These are phyloP conservation scores for Exephanes ischioxanthus DNA, from an alignment of 2,888 invertebrate genomes.

Conservation along the genomic window DNA sequence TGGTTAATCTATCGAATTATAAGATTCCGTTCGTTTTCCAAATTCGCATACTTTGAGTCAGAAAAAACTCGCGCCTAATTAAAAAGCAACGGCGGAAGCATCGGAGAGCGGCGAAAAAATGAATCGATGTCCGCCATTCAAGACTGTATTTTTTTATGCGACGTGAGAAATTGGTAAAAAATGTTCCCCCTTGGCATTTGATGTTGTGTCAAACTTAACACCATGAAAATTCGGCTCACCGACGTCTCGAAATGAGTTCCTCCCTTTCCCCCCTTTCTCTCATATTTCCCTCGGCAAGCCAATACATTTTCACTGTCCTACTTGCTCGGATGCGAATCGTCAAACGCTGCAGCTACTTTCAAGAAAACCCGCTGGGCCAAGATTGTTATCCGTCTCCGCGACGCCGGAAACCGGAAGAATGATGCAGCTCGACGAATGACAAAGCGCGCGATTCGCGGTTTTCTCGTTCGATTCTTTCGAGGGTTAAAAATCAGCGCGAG, in stretches of 20 bases:
- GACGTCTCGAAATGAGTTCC: not conserved
- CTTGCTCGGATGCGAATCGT: not conserved
- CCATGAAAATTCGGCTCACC: not conserved
- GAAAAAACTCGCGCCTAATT: no score
- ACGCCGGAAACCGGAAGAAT: not conserved
- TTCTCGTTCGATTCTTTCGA: not conserved
- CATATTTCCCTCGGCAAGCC: not conserved
- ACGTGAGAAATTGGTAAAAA: no score
- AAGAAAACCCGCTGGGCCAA: not conserved
- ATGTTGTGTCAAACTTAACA: not conserved
- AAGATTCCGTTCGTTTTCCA: no score
- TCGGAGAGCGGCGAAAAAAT: no score
- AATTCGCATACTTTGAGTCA: no score
- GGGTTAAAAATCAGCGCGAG: slow-evolving; percentile 1
- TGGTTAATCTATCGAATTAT: no score
- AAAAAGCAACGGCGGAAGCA: no score
- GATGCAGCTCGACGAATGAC: not conserved
- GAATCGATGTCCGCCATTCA: no score
- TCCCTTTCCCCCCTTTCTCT: not conserved
- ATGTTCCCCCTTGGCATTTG: no score
- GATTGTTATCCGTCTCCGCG: not conserved
- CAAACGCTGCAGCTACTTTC: not conserved
- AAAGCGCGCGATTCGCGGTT: not conserved
- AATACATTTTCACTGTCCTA: not conserved
- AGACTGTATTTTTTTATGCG: no score